These are phyloP conservation scores for Sinotaia quadrata DNA, from an alignment of 2,888 invertebrate genomes.

Conservation along the genomic window DNA sequence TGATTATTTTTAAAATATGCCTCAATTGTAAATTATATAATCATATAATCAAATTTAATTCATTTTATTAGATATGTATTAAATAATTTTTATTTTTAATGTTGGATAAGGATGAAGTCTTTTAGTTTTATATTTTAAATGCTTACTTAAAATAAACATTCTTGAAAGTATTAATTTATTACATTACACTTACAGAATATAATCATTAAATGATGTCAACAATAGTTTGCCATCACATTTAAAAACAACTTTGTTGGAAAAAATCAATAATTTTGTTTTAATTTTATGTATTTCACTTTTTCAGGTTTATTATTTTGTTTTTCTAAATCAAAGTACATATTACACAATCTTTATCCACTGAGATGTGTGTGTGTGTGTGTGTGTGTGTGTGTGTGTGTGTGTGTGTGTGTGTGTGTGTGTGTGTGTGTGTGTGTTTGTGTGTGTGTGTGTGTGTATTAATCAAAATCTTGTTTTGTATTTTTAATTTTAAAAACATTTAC, in stretches of 20 bases:
- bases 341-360: no score
- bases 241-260: no score
- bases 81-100: background rate
- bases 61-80: background rate
- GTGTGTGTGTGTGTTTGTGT: background rate
- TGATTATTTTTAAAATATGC: no score
- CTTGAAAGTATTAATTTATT: no score
- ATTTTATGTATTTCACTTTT: background rate
- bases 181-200: no score
- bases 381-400: constrained; percentile 11
- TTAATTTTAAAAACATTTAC: background rate
- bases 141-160: no score
- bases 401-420: constrained; percentile 11
- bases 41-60: no score
- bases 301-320: background rate
- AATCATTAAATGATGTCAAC: no score
- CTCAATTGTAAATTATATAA: no score
- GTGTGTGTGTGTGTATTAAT: constrained; percentile 3
- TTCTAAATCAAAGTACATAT: no score
- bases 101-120: background rate
- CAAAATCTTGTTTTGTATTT: background rate
- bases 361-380: constrained; percentile 11
- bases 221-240: no score
- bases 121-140: no score
- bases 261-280: background rate